These are phyloP conservation scores for Tetranychus urticae DNA, from an alignment of 1,140 invertebrate genomes.

Conservation along the genomic window DNA sequence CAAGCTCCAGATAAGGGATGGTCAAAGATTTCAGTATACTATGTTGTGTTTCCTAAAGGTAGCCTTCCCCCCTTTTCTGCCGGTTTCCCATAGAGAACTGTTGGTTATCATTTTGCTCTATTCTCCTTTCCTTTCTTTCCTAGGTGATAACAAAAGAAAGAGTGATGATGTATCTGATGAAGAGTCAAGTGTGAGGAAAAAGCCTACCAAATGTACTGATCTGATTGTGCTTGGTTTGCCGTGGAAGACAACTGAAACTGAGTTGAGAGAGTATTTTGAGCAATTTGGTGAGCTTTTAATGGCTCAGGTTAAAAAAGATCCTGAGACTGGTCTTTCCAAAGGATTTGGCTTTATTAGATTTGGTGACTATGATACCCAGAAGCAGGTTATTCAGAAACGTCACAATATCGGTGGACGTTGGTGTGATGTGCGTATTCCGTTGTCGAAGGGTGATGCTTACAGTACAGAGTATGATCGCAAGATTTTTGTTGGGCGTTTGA, in stretches of 20 bases:
- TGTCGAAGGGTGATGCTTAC: background rate
- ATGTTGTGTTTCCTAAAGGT: conserved; percentile 94
- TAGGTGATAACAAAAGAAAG: conserved; percentile 69
- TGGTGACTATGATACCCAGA: conserved; percentile 64
- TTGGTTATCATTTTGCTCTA: too few relatives aligned
- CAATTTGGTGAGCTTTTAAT: conserved; percentile 87
- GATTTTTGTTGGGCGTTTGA: conserved; percentile 83
- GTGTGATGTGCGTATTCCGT: conserved; percentile 90
- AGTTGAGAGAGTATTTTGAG: conserved; percentile 80
- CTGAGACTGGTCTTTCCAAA: conserved; percentile 78
- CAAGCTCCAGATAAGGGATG: conserved; percentile 71
- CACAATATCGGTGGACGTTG: conserved; percentile 87
- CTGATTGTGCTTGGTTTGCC: conserved; percentile 87
- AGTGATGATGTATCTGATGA: conserved; percentile 77
- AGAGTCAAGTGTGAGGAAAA: conserved; percentile 53
- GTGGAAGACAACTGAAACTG: conserved; percentile 90
- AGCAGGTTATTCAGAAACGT: conserved; percentile 55
- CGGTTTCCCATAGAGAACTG: too few relatives aligned
- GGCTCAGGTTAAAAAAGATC: conserved; percentile 82
- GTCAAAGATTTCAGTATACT: conserved; percentile 53
- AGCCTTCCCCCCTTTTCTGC: conserved; percentile 7
- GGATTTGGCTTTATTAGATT: conserved; percentile 93
- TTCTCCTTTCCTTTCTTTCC: too few relatives aligned
- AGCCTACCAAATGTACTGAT: conserved; percentile 70
- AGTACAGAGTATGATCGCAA: conserved; percentile 34